Evolutionary conservation across 2,888 invertebrate species (phyloP), one percentile per base, ranked within the genome.

Genomic region (Aproaerema taeniolella): DNA sequence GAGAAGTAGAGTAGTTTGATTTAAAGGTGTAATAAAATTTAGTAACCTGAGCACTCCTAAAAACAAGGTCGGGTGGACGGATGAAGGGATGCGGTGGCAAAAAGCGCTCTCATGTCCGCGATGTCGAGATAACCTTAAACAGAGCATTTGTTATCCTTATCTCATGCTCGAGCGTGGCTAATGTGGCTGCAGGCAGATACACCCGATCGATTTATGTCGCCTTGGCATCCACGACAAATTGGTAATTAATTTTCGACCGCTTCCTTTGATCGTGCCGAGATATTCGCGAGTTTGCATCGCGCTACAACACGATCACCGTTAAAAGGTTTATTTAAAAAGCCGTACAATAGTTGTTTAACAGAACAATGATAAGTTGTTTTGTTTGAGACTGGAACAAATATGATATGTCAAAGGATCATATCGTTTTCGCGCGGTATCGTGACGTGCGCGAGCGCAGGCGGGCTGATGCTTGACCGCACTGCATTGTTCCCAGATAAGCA

Each of bases 101-200:
- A 86, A 86, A 85, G 85, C 83, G 73, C 80, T 82, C 79, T 67
- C 78, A 63, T 83, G 83, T 83, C 80, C 76, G 78, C 78, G 86
- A 86, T 85, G 76, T 70, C 68, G 65, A 83, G 83, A 86, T 85
- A 85, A 83, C 79, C 73, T 79, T 82, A 85, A 86, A 85, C 82
- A 80, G 81, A 73, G 81, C 83, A 85, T 86, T 85, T 86, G 83
- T 83, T 83, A 83, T 83, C 78, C 80, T 83, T 85, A 86, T 86
- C 83, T 78, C 55, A 60, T 65, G 76, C 61, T 67, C 61, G 75
- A 79, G 79, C 85, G 83, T 86, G 76, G 83, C 83, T 83, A 82
- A 85, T 85, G 82, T 75, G 83, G 69, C 74, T 71, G 76, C 71
- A 69, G 76, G 72, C 73, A 66, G 80, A 78, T 78, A 80, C 69